These are phyloP conservation scores for Pseudomugil tenellus DNA, from an alignment of 2,797 vertebrate genomes.

Conservation along the genomic window DNA sequence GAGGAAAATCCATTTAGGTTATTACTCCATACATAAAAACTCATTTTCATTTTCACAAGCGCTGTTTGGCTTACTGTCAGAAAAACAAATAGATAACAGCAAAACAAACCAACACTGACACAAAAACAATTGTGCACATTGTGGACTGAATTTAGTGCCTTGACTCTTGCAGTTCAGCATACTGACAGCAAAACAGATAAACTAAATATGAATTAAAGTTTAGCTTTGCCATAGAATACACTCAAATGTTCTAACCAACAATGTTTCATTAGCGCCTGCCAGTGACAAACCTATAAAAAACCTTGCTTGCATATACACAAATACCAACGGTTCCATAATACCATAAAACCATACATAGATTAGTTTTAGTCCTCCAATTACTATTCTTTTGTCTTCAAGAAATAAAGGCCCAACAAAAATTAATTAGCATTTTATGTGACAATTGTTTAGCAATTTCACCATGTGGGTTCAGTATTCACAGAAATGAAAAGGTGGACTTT, in stretches of 20 bases:
- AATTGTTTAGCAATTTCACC: background rate
- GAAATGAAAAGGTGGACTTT: background rate
- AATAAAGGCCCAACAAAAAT: background rate
- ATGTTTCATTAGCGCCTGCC: constrained; percentile 4
- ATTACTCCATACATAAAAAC: constrained; percentile 85
- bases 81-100: constrained; percentile 82
- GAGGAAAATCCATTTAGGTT: constrained; percentile 82
- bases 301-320: background rate
- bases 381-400: background rate
- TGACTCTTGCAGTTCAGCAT: constrained; percentile 44
- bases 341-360: constrained; percentile 4
- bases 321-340: constrained; percentile 7
- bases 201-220: constrained; percentile 37
- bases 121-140: constrained; percentile 65
- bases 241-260: constrained; percentile 33
- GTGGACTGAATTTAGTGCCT: constrained; percentile 51
- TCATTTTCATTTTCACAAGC: constrained; percentile 82
- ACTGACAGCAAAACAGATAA: constrained; percentile 31
- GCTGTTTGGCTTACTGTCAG: constrained; percentile 77
- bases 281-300: constrained; percentile 9
- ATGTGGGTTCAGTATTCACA: background rate
- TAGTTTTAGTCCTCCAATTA: constrained; percentile 1
- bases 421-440: background rate
- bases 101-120: constrained; percentile 73
- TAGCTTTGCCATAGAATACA: constrained; percentile 20